phyloP scores from a whole-genome alignment of 2,797 vertebrate genomes.

The Anguilla anguilla region DNA sequence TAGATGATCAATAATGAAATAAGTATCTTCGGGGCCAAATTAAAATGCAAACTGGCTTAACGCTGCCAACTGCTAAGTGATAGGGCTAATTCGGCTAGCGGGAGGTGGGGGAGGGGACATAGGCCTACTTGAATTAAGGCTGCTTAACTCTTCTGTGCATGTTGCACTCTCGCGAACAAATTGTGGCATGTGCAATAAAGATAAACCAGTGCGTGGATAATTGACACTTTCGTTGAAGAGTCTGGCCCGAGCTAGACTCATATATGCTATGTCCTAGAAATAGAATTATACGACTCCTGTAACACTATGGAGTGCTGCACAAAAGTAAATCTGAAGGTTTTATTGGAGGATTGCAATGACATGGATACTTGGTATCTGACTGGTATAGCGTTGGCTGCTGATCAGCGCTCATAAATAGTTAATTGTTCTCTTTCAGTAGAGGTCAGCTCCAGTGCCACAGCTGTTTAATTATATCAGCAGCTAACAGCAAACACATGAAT shows the following conservation, averaged over 20 bases:
- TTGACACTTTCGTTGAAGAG: background rate
- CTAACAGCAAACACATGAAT: background rate
- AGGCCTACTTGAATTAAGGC: constrained; percentile 64
- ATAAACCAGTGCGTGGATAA: constrained; percentile 11
- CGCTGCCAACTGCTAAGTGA: constrained; percentile 85
- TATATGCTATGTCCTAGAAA: background rate
- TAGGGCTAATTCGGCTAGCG: constrained; percentile 73
- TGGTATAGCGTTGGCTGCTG: background rate
- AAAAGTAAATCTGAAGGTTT: constrained; percentile 5
- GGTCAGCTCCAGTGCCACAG: background rate
- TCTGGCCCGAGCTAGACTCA: background rate
- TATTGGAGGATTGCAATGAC: background rate
- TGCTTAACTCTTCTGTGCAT: constrained; percentile 52
- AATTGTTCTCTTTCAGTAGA: background rate
- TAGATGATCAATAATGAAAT: constrained; percentile 98
- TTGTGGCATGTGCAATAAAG: constrained; percentile 29
- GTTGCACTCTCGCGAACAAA: constrained; percentile 17
- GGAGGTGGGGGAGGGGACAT: constrained; percentile 44
- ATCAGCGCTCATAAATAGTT: constrained; percentile 3
- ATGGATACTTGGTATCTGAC: background rate
- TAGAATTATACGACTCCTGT: background rate
- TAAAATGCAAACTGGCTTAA: constrained; percentile 94
- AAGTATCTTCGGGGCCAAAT: constrained; percentile 97
- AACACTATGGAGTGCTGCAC: background rate
- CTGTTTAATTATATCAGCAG: constrained; percentile 5